phyloP scores from a whole-genome alignment of 2,888 invertebrate genomes.

The Agrochola lota region DNA sequence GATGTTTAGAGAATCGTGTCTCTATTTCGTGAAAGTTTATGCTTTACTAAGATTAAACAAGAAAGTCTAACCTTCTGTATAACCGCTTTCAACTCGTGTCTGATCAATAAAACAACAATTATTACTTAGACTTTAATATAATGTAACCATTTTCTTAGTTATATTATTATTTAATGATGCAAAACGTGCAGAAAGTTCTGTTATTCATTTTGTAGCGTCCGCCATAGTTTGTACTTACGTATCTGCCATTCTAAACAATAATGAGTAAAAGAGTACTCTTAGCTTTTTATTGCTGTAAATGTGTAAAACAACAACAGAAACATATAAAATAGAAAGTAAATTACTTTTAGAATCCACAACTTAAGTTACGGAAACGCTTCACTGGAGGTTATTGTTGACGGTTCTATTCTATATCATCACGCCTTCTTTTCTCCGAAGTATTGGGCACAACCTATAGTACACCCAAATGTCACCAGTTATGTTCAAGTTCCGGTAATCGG shows the following conservation, averaged over 20 bases:
- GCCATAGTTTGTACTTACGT: slow-evolving; percentile 12
- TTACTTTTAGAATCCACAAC: slow-evolving; percentile 6
- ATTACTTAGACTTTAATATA: not conserved
- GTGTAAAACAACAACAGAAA: slow-evolving; percentile 32
- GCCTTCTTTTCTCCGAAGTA: not conserved
- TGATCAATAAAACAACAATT: slow-evolving; percentile 21
- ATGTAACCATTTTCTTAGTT: slow-evolving; percentile 1
- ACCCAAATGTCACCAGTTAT: not conserved
- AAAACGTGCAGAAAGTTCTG: slow-evolving; percentile 14
- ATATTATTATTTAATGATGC: slow-evolving; percentile 18
- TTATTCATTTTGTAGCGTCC: slow-evolving; percentile 10
- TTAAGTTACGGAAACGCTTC: slow-evolving; percentile 23
- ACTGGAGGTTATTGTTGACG: slow-evolving; percentile 31
- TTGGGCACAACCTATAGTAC: not conserved
- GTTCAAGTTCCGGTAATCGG: not conserved
- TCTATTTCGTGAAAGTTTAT: slow-evolving; percentile 16
- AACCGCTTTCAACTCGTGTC: slow-evolving; percentile 2
- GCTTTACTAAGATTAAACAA: slow-evolving; percentile 10
- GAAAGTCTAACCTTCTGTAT: slow-evolving; percentile 17
- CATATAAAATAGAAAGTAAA: slow-evolving; percentile 48
- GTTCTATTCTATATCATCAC: not conserved
- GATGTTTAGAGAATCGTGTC: not conserved
- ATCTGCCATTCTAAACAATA: slow-evolving; percentile 28
- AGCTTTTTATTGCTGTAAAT: slow-evolving; percentile 26
- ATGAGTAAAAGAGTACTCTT: slow-evolving; percentile 16